A percentile compares a stretch with the other conserved stretches of the same genome.
Evolutionary conservation across 1,140 invertebrate species (phyloP).

Genomic region (Bacillus rossius): DNA sequence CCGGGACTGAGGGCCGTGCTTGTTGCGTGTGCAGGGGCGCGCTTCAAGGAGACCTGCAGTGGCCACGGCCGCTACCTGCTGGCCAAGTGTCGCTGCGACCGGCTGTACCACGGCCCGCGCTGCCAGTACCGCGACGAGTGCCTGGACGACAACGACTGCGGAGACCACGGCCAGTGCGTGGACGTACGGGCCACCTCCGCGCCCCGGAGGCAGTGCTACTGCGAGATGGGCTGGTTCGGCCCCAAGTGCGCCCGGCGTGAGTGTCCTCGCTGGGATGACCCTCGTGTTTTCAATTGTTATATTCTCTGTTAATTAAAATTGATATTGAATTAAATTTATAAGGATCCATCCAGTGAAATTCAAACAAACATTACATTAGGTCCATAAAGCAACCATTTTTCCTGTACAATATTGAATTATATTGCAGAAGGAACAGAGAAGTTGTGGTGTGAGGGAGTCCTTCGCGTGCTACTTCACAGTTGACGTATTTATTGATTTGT

Average conservation of each 20-base stretch:
- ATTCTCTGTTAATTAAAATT: neutral
- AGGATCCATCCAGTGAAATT: too few relatives aligned
- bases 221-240: constrained; percentile 80
- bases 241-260: constrained; percentile 69
- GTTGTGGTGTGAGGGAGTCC: too few relatives aligned
- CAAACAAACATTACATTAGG: too few relatives aligned
- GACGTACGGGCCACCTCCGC: constrained; percentile 70
- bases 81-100: constrained; percentile 74
- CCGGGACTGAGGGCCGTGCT: neutral
- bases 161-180: constrained; percentile 75
- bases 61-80: constrained; percentile 72
- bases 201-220: constrained; percentile 84
- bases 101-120: constrained; percentile 68
- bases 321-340: too few relatives aligned
- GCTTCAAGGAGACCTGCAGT: constrained; percentile 75
- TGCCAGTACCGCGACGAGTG: constrained; percentile 88
- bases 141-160: constrained; percentile 73
- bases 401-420: neutral
- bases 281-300: neutral
- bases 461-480: too few relatives aligned
- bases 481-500: too few relatives aligned
- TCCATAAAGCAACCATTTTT: too few relatives aligned
- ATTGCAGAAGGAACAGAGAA: too few relatives aligned
- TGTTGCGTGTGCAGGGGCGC: constrained; percentile 51
- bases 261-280: constrained; percentile 33